Evolutionary conservation across 2,113 vertebrate genomes (phyloP), one percentile per base, ranked within the genome.

Genomic region (Pongo abelii): DNA sequence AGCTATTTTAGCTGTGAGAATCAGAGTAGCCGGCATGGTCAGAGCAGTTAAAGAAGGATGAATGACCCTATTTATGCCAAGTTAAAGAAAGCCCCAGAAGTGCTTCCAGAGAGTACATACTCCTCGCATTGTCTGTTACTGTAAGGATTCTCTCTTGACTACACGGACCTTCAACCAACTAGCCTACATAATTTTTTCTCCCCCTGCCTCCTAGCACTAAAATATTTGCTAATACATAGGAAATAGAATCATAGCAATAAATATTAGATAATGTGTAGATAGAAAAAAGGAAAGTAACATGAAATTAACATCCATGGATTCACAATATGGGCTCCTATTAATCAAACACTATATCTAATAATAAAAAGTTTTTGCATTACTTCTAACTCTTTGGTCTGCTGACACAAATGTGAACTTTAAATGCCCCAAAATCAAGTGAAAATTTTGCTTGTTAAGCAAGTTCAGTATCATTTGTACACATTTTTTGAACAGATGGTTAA

Each of bases 401-500:
- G 88, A 90, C 52, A 93, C 18, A 59, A 40, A 86, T 67, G 38
- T 59, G 14, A 67, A 70, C 48, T 55, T 84, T 59, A 96, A 97
- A 87, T 55, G 81, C 18, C 55, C 91, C 78, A 72, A 57, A 55
- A 8, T 61, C 64, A 85, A 89, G 57, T 81, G 75, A 67, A 94
- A 96, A 89, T 57, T 77, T 64, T 78, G 55, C 93, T 84, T 91
- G 6, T 78, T 86, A 80, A 79, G 46, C 35, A 74, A 85, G 10
- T 81, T 77, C 38, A 69, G 59, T 46, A 69, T 77, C 89, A 61
- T 74, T 93, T 35, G 38, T 70, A 89, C 46, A 94, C 18, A 95
- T 86, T 95, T 86, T 79, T 86, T 57, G 35, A 78, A 46, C 30
- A 92, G 69, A 91, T 77, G 59, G 74, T 70, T 83, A 84, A 55